Base-by-base conservation (phyloP, 2,113 vertebrate species). In the Patagioenas fasciata region DNA sequence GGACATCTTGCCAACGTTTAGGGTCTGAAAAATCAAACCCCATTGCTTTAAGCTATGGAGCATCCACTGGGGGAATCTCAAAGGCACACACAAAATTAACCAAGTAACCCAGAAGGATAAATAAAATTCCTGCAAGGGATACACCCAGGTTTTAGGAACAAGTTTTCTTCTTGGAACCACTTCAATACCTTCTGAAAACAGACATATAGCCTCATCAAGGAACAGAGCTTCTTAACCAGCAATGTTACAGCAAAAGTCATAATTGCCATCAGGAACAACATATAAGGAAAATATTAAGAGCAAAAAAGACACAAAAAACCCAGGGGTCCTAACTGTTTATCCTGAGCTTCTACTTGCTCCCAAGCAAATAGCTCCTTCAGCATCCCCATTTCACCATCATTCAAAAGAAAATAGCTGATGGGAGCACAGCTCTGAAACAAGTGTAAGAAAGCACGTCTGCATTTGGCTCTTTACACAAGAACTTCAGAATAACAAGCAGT, bases 221-320 rank as follows among this genome's bases (percentile, higher is more conserved):
- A 70, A 13, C 25, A 78, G 17, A 90, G 10, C 11, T 67, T 53
- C 48, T 71, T 66, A 51, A 40, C 16, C 15, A 81, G 56, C 18
- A 72, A 1, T 34, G 50, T 51, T 38, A 56, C 13, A 84, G 15
- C 23, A 78, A 14, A 47, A 90, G 32, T 10, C 0, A 0, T 16
- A 64, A 65, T 6, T 67, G 13, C 34, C 26, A 58, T 31, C 36
- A 74, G 21, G 9, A 92, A 54, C 15, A 93, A 50, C 2, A 1
- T 16, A 53, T 32, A 71, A 70, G 56, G 32, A 70, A 91, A 75
- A 69, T 20, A 6, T 36, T 36, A 57, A 34, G 8, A 48, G 18
- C 21, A 34, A 80, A 54, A 34, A n/a, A 38, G 11, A 77, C 15
- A 3, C 10, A 65, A 38, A 15, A 74, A 71, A 17, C 85, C 0